Evolutionary conservation across 2,888 invertebrate species (phyloP).

Genomic region (Portevinia maculata): DNA sequence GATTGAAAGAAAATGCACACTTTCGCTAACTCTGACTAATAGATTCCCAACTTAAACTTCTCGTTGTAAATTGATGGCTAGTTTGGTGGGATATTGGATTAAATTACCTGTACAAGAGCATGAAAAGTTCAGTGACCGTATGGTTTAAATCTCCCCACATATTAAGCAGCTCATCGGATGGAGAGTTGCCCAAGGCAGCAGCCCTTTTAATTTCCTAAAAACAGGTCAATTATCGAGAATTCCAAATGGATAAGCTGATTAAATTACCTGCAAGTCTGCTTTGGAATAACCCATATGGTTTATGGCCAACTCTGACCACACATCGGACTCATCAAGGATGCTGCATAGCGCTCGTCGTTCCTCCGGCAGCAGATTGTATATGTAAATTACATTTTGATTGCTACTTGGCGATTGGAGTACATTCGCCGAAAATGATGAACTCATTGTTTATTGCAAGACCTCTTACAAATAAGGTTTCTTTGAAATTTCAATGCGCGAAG

Average conservation of each 20-base stretch:
- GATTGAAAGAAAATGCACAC: background rate
- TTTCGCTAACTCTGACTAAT: background rate
- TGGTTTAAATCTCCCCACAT: slow-evolving; percentile 94
- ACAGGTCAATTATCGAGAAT: slow-evolving; percentile 16
- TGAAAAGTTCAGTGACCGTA: slow-evolving; percentile 90
- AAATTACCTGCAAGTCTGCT: slow-evolving; percentile 79
- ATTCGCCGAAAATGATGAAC: slow-evolving; percentile 73
- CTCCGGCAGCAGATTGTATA: slow-evolving; percentile 89
- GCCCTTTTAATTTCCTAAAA: slow-evolving; percentile 84
- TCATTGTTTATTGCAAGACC: slow-evolving; percentile 48
- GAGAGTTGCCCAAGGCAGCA: slow-evolving; percentile 85
- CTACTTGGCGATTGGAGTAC: slow-evolving; percentile 18
- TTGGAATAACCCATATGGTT: slow-evolving; percentile 87
- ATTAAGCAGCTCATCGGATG: slow-evolving; percentile 89
- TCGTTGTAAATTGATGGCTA: slow-evolving; percentile 8
- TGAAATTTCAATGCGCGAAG: too few relatives aligned
- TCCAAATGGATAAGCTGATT: background rate
- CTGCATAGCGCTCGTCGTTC: slow-evolving; percentile 88
- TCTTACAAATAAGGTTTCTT: background rate
- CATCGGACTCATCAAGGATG: slow-evolving; percentile 90
- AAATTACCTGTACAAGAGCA: slow-evolving; percentile 84
- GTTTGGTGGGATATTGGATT: slow-evolving; percentile 6
- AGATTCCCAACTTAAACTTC: background rate
- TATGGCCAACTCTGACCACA: slow-evolving; percentile 91
- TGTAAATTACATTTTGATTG: slow-evolving; percentile 83